Base-by-base conservation (phyloP, 2,113 vertebrate species). In the Pao palembangensis region DNA sequence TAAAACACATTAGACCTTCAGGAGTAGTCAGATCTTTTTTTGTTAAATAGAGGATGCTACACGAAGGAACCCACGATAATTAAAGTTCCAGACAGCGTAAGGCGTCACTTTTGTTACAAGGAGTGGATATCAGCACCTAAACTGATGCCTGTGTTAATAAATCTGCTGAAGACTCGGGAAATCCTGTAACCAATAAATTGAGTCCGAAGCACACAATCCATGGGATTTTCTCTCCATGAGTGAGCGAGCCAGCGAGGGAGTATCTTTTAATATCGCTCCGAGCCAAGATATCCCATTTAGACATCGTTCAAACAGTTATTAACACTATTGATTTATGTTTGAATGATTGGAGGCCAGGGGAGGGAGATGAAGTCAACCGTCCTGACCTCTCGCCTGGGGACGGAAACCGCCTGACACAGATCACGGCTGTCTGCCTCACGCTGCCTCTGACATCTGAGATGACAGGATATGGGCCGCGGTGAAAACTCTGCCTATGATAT, bases 301-400 rank as follows among this genome's bases (percentile, higher is more conserved):
- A 92, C 89, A 88, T 89, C 71, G 85, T 87, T 83, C 88, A 87
- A 85, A 84, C 87, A 85, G 87, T 91, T 91, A 91, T 90, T 92
- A 90, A 88, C 86, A 79, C 85, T 91, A 92, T 92, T 92, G 89
- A 92, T 92, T 91, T 87, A 88, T 90, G 88, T 89, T 86, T 91
- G 91, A 92, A 85, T 89, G 84, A 92, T 92, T 86, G 88, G 85
- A 80, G 75, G 82, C 83, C 79, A 78, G 83, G 78, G 85, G 87
- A 88, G 76, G 85, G 64, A 85, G 85, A 88, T 90, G 78, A 88
- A 88, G 84, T 89, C 84, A 87, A 84, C 80, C 85, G 73, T 90
- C 83, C 83, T 88, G 87, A 86, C 79, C 80, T 71, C 75, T 88
- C 61, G 85, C 90, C 91, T 65, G 65, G 65, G 88, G 90, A 87